Evolutionary conservation across 2,113 vertebrate genomes (phyloP), one percentile per base, ranked within the genome.

Genomic region (Cryptotis parvus): DNA sequence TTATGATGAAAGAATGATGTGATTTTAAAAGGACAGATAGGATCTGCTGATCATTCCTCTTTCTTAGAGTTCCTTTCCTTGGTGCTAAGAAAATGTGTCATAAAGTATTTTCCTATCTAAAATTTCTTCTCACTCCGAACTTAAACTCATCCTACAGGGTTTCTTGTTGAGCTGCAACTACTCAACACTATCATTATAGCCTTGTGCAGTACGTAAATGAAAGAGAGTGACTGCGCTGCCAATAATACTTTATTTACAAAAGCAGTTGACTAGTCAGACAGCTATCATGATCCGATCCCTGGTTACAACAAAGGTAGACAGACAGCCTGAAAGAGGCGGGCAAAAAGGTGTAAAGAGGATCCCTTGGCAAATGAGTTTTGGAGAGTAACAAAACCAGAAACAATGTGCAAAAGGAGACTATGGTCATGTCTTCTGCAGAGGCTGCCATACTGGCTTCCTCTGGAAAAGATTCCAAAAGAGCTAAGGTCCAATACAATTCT

Each of bases 21-120:
- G 0, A 39, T 76, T 87, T 91, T 94, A 83, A 90, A 89, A 74
- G 22, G 41, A 45, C 39, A 87, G 4, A n/a, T 26, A 37, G 65
- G 10, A 49, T 83, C 9, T 49, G 27, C 18, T 74, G 43, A 84
- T 49, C 41, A 73, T 39, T 84, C 15, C 35, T 31, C 14, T 39
- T n/a, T 45, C 0, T 31, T 61, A 35, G 8, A n/a, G 26, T 89
- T 81, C 29, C n/a, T 24, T 89, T n/a, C 74, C 52, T 65, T 6
- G 0, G 2, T 27, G 87, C 29, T 61, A 90, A 83, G 16, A 86
- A 31, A 4, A 70, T 29, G 10, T 9, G 0, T 52, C 61, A 5
- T 29, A 14, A 78, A 65, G 39, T 16, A 29, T 5, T 37, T 37
- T 14, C 41, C 12, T 68, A 3, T 68, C 45, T 16, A 55, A 1